These are phyloP conservation scores for Parazoanthus swiftii DNA, from an alignment of 92 coral and sea anemone species.

Conservation along the genomic window DNA sequence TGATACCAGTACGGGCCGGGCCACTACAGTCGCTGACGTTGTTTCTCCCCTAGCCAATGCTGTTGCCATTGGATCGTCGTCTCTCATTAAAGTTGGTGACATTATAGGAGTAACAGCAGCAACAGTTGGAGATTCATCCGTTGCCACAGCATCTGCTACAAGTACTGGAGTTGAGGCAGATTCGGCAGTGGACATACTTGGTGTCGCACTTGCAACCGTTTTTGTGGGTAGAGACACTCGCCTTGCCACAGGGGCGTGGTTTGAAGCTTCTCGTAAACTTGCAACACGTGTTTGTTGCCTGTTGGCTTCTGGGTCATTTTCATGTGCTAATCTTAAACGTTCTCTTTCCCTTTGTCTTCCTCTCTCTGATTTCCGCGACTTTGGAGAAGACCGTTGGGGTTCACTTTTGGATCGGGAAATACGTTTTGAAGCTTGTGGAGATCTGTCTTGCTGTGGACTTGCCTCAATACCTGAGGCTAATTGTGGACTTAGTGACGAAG, in stretches of 20 bases:
- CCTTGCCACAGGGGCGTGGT: conserved; percentile 41
- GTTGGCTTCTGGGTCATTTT: background rate
- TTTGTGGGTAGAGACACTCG: conserved; percentile 23
- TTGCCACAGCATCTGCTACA: conserved; percentile 34
- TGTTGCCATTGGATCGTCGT: conserved; percentile 24
- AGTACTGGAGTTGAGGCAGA: conserved; percentile 30
- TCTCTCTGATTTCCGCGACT: conserved; percentile 52
- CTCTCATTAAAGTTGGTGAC: conserved; percentile 12
- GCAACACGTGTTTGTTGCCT: conserved; percentile 18
- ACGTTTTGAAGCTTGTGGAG: conserved; percentile 63
- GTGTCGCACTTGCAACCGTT: conserved; percentile 36
- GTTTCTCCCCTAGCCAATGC: background rate
- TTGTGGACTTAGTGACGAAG: conserved; percentile 23
- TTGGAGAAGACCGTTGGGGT: conserved; percentile 63
- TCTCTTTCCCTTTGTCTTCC: conserved; percentile 54
- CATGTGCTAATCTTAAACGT: background rate
- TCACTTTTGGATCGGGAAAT: conserved; percentile 76
- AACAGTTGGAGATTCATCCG: conserved; percentile 44
- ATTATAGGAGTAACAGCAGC: conserved; percentile 37
- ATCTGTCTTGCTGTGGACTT: conserved; percentile 45
- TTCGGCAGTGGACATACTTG: conserved; percentile 31
- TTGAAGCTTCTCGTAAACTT: conserved; percentile 21
- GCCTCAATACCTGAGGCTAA: conserved; percentile 9
- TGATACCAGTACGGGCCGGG: conserved; percentile 18
- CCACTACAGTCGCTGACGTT: conserved; percentile 9